Evolutionary conservation across 1,140 invertebrate genomes (phyloP), one percentile per base, ranked within the genome.

Genomic region (Pseudomyrmex cubaensis): DNA sequence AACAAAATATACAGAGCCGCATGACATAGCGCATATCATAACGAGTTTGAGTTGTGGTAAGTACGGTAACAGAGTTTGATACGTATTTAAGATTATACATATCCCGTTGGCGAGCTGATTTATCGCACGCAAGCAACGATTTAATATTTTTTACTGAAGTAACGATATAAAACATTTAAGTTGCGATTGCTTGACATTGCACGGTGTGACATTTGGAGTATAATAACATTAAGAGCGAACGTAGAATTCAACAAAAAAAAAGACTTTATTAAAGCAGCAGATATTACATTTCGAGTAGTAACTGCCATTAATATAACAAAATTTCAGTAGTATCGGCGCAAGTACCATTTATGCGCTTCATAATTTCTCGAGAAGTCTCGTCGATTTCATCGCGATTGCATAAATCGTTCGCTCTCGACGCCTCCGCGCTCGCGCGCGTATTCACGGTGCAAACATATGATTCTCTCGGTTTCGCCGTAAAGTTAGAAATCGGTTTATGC

Each of bases 11-110:
- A 70, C 50, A 48, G 17, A 46, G 20, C 63, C 35, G 52, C 64
- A 69, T 78, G 76, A 78, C 66, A 22, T 70, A 25, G 76, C 52
- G 64, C 52, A 54, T 78, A 69, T 77, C 67, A 78, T 78, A 78
- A 78, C 63, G 64, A 78, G 64, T 69, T 69, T 70, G 76, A 69
- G 61, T 69, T 78, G 70, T 57, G 64, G 44, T 75, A 75, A 75
- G 73, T 75, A 75, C 46, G 59, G 73, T 78, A 78, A 69, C 63
- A 70, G 35, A 48, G 15, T 57, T 57, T 48, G 76, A 78, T 78
- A 78, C 76, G 52, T 78, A 78, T 78, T 78, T 69, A 69, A 78
- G 76, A 78, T 78, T 78, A 48, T 70, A 57, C 15, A 54, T 70
- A 78, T 78, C 76, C 54, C 64, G 64, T 69, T 78, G 64, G 64